phyloP scores from a whole-genome alignment of 2,888 invertebrate genomes.

The Tachina lurida region DNA sequence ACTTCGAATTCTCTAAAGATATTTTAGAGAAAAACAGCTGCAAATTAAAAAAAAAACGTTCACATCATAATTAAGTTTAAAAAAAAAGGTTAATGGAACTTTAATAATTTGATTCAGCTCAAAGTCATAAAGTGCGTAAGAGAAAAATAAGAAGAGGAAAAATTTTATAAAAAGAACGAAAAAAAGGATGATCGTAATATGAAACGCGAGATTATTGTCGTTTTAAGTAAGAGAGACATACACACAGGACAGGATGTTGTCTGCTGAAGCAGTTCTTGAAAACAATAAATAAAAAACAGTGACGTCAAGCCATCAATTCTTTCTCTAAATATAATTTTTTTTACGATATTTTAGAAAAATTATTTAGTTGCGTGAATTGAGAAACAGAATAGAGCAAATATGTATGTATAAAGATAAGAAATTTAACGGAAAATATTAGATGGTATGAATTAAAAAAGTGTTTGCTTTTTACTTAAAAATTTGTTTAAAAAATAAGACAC shows the following conservation, averaged over 20 bases:
- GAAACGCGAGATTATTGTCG: conserved; percentile 57
- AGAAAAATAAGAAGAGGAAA: background rate
- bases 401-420: too few species aligned
- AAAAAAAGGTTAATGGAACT: conserved; percentile 66
- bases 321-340: background rate
- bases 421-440: too few species aligned
- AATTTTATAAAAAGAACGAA: background rate
- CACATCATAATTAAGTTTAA: conserved; percentile 54
- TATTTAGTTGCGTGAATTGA: too few species aligned
- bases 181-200: conserved; percentile 55
- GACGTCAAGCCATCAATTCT: background rate
- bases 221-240: conserved; percentile 13
- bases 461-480: too few species aligned
- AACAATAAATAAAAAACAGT: background rate
- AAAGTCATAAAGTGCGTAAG: conserved; percentile 6
- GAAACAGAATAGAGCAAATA: too few species aligned
- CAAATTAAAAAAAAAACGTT: conserved; percentile 15
- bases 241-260: conserved; percentile 42
- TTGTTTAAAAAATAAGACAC: too few species aligned
- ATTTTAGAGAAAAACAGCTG: conserved; percentile 50
- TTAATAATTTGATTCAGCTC: conserved; percentile 63
- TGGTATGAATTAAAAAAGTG: too few species aligned
- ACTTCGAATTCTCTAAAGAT: conserved; percentile 16
- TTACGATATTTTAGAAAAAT: too few species aligned
- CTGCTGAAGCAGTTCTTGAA: background rate